A percentile compares a stretch with the other conserved stretches of the same genome.
Evolutionary conservation across 2,888 invertebrate species (phyloP).

Genomic region (Lepetodrilus schrolli): DNA sequence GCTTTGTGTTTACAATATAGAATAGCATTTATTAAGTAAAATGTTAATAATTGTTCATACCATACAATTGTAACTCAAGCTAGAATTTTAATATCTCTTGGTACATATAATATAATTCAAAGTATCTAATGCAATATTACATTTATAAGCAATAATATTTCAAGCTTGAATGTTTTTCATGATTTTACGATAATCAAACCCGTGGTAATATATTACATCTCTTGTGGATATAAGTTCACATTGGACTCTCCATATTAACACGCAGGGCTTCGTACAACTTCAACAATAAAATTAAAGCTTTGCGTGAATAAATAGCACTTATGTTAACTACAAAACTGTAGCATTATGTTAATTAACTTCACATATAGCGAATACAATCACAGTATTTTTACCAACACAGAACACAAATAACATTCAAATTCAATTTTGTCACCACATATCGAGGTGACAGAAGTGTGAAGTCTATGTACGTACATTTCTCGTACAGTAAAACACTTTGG

Average conservation of each 20-base stretch:
- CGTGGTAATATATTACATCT: not conserved
- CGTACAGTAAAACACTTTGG: no score
- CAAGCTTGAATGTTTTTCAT: not conserved
- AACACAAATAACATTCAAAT: not conserved
- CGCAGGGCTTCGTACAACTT: not conserved
- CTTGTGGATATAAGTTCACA: not conserved
- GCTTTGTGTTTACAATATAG: not conserved
- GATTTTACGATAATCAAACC: not conserved
- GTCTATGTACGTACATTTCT: no score
- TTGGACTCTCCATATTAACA: not conserved
- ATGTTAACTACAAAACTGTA: not conserved
- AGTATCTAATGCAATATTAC: not conserved
- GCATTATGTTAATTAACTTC: not conserved
- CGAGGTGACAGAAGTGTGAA: not conserved
- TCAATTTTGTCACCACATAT: not conserved
- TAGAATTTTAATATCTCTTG: no score
- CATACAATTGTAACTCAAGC: not conserved
- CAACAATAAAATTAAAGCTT: slow-evolving; percentile 25
- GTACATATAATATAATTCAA: no score
- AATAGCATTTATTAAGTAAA: not conserved
- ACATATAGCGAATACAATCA: not conserved
- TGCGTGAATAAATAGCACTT: slow-evolving; percentile 1
- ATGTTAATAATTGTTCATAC: no score
- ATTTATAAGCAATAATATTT: not conserved
- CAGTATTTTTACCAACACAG: not conserved